Evolutionary conservation across 1,140 invertebrate species (phyloP).

Genomic region (Lutraria rhynchaena): DNA sequence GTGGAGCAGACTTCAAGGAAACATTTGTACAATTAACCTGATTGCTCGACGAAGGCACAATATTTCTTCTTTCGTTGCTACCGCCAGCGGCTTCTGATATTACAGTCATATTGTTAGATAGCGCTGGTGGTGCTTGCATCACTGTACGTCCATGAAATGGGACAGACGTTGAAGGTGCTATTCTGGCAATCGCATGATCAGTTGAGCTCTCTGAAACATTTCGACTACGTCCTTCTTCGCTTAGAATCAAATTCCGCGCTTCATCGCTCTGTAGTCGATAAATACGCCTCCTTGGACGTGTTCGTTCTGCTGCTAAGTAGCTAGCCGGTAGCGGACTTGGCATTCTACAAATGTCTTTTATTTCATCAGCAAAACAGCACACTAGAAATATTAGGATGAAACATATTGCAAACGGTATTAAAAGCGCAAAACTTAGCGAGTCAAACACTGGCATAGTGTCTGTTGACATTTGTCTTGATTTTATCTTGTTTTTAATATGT

Average conservation of each 20-base stretch:
- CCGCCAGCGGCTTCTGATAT: no score
- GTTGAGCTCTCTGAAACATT: constrained; percentile 48
- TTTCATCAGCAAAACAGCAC: constrained; percentile 69
- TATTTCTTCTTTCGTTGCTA: no score
- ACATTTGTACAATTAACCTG: no score
- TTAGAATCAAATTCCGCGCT: constrained; percentile 26
- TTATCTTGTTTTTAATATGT: no score
- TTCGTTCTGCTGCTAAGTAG: constrained; percentile 41
- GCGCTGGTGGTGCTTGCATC: no score
- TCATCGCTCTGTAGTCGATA: constrained; percentile 16
- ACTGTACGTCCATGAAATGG: no score
- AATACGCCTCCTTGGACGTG: neutral
- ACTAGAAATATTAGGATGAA: constrained; percentile 66
- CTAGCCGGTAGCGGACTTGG: constrained; percentile 63
- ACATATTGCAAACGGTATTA: constrained; percentile 69
- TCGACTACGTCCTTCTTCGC: constrained; percentile 45
- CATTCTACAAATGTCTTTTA: constrained; percentile 68
- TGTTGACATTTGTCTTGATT: no score
- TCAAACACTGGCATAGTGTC: constrained; percentile 54
- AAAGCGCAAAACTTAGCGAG: constrained; percentile 64
- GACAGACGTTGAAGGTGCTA: no score
- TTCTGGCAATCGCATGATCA: neutral
- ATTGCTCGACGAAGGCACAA: no score
- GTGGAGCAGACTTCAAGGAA: no score
- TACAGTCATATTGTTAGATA: no score